Base-by-base conservation (phyloP, 2,888 invertebrate species). In the Fabriciana adippe region DNA sequence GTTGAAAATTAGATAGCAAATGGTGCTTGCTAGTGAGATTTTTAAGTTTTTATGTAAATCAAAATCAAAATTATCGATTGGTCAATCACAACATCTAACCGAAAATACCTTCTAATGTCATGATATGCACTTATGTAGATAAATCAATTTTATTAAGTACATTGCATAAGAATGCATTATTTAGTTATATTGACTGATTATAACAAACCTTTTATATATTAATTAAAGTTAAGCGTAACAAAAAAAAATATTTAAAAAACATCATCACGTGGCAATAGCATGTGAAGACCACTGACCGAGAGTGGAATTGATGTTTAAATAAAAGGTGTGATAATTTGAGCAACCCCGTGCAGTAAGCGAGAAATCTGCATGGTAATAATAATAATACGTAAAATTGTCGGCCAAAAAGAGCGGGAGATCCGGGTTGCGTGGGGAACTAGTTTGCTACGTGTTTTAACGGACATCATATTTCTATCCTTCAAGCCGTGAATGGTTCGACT, bases 391-490 rank as follows among this genome's bases (percentile, higher is more conserved):
- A 41, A 18, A 59, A 48, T 16, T 15, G 15, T 59, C 45, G 18
- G 11, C 21, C 67, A 57, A 70, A 70, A 66, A 65, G 26, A 66
- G 35, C 50, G 56, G 47, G 53, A 57, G 62, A 68, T 70, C 68
- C 70, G 66, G 70, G 65, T 68, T 63, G 55, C 16, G 50, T 62
- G 64, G 18, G 53, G 41, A 61, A 68, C 51, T 61, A 65, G 60
- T 64, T 55, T 47, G 79, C 76, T 78, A 78, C 48, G n/a, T 35
- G 47, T 60, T 55, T 41, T 26, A 61, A 55, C 59, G 48, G 59
- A 48, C 31, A n/a, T 31, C 26, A 48, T 48, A 5, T 26, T 48
- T 16, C n/a, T 18, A 35, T 35, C 35, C 35, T 41, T 41, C 35
- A n/a, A 48, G 6, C n/a, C 26, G n/a, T 48, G 11, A 13, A 47